Conservation (phyloP, 2,113 vertebrate genomes). For the Cottus gobio region DNA sequence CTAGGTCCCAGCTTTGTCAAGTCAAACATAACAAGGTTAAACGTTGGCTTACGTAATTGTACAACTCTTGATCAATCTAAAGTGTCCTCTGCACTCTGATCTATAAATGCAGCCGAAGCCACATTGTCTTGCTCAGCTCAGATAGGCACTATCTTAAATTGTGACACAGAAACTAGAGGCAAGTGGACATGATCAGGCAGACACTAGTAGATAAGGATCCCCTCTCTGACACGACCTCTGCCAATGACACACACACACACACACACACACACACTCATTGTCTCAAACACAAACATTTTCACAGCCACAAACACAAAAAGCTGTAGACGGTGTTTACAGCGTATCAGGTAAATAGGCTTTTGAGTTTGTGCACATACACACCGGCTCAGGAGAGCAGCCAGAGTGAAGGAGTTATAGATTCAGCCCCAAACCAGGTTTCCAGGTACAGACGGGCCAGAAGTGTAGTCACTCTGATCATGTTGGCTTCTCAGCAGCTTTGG, state of each 20-base stretch:
- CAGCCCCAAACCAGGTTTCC: not conserved
- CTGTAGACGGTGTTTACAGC: slow-evolving; percentile 41
- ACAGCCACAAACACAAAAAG: slow-evolving; percentile 42
- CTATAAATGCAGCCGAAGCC: slow-evolving; percentile 26
- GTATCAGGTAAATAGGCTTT: slow-evolving; percentile 42
- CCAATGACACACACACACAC: slow-evolving; percentile 43
- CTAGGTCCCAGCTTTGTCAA: slow-evolving; percentile 36
- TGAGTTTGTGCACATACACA: slow-evolving; percentile 7
- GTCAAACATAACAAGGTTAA: slow-evolving; percentile 57
- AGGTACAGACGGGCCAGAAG: not conserved
- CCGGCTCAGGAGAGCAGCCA: not conserved
- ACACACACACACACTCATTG: slow-evolving; percentile 10
- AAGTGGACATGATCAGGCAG: slow-evolving; percentile 42
- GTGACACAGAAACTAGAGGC: slow-evolving; percentile 53
- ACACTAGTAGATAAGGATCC: slow-evolving; percentile 60
- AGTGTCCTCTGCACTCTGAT: slow-evolving; percentile 42
- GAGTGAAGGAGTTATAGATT: slow-evolving; percentile 46
- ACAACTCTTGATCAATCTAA: slow-evolving; percentile 38
- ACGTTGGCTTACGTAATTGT: slow-evolving; percentile 22
- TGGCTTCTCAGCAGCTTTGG: not conserved
- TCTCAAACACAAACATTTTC: slow-evolving; percentile 27
- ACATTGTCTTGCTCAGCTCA: slow-evolving; percentile 30
- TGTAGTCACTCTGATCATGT: slow-evolving; percentile 8
- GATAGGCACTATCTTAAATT: slow-evolving; percentile 54
- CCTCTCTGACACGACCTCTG: slow-evolving; percentile 65